phyloP scores from a whole-genome alignment of 2,797 vertebrate genomes.

The Macropodus opercularis region DNA sequence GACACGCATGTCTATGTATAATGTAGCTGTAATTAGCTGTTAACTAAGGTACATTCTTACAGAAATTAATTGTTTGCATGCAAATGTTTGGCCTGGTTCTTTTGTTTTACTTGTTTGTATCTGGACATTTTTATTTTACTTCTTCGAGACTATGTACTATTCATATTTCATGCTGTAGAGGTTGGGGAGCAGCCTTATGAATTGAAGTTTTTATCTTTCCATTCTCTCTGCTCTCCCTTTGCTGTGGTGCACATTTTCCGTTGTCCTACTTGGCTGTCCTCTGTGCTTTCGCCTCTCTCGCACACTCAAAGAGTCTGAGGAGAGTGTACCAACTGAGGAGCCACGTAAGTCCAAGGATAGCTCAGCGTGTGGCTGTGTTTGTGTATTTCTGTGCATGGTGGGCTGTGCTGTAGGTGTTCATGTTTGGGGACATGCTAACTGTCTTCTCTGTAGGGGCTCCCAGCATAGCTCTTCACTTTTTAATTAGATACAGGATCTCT shows the following conservation, averaged over 20 bases:
- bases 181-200: conserved; percentile 7
- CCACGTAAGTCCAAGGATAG: conserved; percentile 76
- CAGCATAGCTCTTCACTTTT: conserved; percentile 57
- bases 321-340: conserved; percentile 77
- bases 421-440: conserved; percentile 55
- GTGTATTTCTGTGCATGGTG: conserved; percentile 34
- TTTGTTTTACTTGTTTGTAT: background rate
- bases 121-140: background rate
- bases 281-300: conserved; percentile 24
- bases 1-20: background rate
- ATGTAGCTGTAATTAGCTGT: background rate
- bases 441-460: conserved; percentile 42
- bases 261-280: conserved; percentile 29
- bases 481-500: conserved; percentile 64
- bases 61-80: background rate
- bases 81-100: background rate
- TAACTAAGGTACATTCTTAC: background rate
- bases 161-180: conserved; percentile 15
- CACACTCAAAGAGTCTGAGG: conserved; percentile 79
- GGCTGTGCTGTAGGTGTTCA: conserved; percentile 38
- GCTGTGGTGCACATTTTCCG: conserved; percentile 28
- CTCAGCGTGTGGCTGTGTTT: conserved; percentile 56
- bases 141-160: conserved; percentile 13
- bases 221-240: conserved; percentile 26
- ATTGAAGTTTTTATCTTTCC: conserved; percentile 32